These are phyloP conservation scores for Oxytorus armatus DNA, from an alignment of 2,888 invertebrate species.

Conservation along the genomic window DNA sequence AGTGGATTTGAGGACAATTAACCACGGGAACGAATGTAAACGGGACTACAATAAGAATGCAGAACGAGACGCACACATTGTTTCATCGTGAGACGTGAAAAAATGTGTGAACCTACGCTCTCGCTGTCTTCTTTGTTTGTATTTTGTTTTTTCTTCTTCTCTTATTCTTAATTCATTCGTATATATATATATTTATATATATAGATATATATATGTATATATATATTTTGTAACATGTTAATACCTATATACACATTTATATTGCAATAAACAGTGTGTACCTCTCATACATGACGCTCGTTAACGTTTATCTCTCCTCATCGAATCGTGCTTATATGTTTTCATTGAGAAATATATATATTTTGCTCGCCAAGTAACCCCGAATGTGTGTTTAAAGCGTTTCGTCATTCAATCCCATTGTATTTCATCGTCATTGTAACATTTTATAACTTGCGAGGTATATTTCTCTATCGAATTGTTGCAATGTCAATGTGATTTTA, in stretches of 20 bases:
- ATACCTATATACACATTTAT: conserved; percentile 84
- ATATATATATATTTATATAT: conserved; percentile 60
- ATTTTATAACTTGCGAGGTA: conserved; percentile 22
- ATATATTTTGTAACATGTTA: conserved; percentile 76
- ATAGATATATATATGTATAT: too few species aligned
- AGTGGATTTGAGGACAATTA: conserved; percentile 43
- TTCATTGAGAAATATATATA: conserved; percentile 23
- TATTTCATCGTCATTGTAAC: not conserved
- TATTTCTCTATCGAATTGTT: conserved; percentile 15
- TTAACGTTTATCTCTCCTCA: conserved; percentile 46
- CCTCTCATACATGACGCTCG: conserved; percentile 67
- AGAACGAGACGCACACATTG: conserved; percentile 70
- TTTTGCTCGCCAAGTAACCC: conserved; percentile 70
- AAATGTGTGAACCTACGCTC: conserved; percentile 79
- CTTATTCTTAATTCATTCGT: conserved; percentile 75
- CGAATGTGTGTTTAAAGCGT: too few species aligned
- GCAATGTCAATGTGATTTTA: conserved; percentile 9
- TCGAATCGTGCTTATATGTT: conserved; percentile 36
- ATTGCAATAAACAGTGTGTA: conserved; percentile 82
- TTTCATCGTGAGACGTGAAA: conserved; percentile 69
- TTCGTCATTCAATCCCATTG: too few species aligned
- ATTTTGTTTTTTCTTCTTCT: conserved; percentile 74
- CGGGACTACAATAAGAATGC: conserved; percentile 64
- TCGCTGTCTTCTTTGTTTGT: conserved; percentile 39
- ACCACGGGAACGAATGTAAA: conserved; percentile 66